These are phyloP conservation scores for Cranoglanis bouderius DNA, from an alignment of 2,113 vertebrate species.

Conservation along the genomic window DNA sequence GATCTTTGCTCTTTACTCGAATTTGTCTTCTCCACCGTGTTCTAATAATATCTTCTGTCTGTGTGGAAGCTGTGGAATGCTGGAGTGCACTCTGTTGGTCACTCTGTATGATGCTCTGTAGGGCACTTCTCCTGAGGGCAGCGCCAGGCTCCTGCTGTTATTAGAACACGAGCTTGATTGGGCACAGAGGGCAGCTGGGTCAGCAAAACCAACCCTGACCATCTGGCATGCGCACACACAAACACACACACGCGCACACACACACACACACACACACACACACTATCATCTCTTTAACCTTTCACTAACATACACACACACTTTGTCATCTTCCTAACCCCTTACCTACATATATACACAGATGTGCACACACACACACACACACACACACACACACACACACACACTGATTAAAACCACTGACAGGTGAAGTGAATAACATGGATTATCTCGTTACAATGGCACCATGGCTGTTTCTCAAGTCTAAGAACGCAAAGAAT, in stretches of 20 bases:
- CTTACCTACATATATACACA: background rate
- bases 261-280: background rate
- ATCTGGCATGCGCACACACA: conserved; percentile 27
- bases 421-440: no score
- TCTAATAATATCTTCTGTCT: conserved; percentile 16
- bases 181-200: conserved; percentile 45
- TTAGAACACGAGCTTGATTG: conserved; percentile 19
- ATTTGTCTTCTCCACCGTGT: conserved; percentile 10
- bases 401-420: no score
- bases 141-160: conserved; percentile 39
- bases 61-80: background rate
- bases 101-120: conserved; percentile 14
- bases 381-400: no score
- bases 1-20: background rate
- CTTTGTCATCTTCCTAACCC: background rate
- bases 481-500: no score
- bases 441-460: no score
- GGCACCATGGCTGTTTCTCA: no score
- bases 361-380: background rate
- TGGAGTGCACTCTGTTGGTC: conserved; percentile 6
- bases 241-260: background rate
- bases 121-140: conserved; percentile 28
- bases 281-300: background rate
- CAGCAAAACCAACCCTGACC: conserved; percentile 37
- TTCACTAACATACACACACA: conserved; percentile 3